Evolutionary conservation across 2,888 invertebrate species (phyloP).

Genomic region (Clusia tigrina): DNA sequence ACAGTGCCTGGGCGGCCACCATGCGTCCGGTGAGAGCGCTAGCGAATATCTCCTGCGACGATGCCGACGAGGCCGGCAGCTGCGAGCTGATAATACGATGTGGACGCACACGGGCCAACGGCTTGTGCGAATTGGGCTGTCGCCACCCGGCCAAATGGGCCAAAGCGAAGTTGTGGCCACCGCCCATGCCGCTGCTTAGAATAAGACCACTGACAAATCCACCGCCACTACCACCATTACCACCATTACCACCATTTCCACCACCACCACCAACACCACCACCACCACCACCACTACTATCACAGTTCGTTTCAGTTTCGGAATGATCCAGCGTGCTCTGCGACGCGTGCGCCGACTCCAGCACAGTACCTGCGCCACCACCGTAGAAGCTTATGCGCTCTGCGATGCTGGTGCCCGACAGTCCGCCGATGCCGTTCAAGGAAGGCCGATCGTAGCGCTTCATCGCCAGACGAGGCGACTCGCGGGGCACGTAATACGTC

Average conservation of each 20-base stretch:
- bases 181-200: not conserved
- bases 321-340: constrained; percentile 64
- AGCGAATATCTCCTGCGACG: constrained; percentile 47
- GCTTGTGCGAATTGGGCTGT: constrained; percentile 49
- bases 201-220: not conserved
- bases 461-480: constrained; percentile 61
- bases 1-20: constrained; percentile 35
- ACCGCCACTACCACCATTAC: constrained; percentile 30
- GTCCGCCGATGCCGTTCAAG: constrained; percentile 65
- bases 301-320: constrained; percentile 64
- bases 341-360: constrained; percentile 54
- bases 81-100: constrained; percentile 67
- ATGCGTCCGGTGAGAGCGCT: constrained; percentile 31
- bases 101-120: constrained; percentile 63
- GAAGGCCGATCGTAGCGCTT: constrained; percentile 66
- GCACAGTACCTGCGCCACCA: constrained; percentile 42
- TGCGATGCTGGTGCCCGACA: constrained; percentile 45
- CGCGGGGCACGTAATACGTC: constrained; percentile 53
- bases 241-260: constrained; percentile 28
- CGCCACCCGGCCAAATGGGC: not conserved
- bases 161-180: not conserved
- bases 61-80: constrained; percentile 41
- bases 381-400: constrained; percentile 41
- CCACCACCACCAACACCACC: not conserved
- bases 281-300: constrained; percentile 50